A percentile compares a stretch with the other conserved stretches of the same genome.
These are phyloP conservation scores for Acanthosoma haemorrhoidale DNA, from an alignment of 2,888 invertebrate species.

Conservation along the genomic window DNA sequence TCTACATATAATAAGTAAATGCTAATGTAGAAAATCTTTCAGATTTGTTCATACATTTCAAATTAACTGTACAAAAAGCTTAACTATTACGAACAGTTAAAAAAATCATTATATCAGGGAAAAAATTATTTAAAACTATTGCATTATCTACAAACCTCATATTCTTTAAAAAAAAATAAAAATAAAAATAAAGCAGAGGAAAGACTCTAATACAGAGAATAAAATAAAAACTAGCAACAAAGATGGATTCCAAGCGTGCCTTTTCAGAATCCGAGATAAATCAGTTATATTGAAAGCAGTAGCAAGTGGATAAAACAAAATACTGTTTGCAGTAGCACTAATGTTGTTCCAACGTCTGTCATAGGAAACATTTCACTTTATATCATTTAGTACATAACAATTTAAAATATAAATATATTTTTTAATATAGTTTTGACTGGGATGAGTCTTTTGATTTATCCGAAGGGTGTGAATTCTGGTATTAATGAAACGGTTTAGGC, in stretches of 20 bases:
- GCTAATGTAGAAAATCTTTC: neutral
- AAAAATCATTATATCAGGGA: neutral
- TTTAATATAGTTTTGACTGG: neutral
- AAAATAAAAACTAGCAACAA: neutral
- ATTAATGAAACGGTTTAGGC: constrained; percentile 20
- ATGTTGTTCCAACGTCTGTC: neutral
- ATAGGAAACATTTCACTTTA: neutral
- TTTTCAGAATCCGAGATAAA: neutral
- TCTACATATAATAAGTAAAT: neutral
- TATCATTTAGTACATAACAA: neutral
- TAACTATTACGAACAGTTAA: neutral
- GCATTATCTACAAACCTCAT: neutral
- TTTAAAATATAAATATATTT: neutral
- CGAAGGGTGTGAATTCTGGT: constrained; percentile 6
- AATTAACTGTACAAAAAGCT: too few relatives aligned
- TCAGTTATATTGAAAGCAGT: neutral
- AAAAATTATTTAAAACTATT: neutral
- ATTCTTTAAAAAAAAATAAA: neutral
- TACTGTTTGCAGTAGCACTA: constrained; percentile 12
- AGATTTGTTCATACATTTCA: neutral
- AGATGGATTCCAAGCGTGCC: constrained; percentile 2
- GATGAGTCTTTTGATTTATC: constrained; percentile 29
- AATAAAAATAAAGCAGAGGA: constrained; percentile 5
- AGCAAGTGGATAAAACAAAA: constrained; percentile 21
- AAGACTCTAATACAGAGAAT: neutral